Base-by-base conservation (phyloP, 2,888 invertebrate genomes). In the Salticus scenicus region DNA sequence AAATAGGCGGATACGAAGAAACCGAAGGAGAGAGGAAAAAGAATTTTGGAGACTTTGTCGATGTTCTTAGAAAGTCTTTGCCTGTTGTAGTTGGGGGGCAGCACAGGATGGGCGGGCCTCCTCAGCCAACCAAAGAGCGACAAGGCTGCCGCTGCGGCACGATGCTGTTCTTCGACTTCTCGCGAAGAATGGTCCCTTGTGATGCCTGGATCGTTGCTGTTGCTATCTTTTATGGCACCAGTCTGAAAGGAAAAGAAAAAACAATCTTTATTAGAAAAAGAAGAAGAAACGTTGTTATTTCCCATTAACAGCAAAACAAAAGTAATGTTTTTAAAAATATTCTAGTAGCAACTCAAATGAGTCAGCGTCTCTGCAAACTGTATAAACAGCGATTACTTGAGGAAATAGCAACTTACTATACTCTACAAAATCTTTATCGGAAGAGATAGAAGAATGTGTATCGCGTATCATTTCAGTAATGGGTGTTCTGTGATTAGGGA, bases 1-100 rank as follows among this genome's bases (percentile, higher is more conserved):
- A 97, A 97, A 94, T 97, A 97, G 93, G 96, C 97, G 92, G 96
- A 95, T 90, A 97, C 94, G 93, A 97, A 97, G 91, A 97, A 94
- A 91, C 96, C 95, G 92, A 96, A 97, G 91, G 97, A 96, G 90
- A 96, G 94, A 90, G 97, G 97, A 93, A 97, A 97, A 90, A 96
- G 96, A 92, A 97, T 96, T 92, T 97, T 94, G 88, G 97, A 97
- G 91, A 97, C 97, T 90, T 97, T 97, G 93, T 97, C 97, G 92
- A 97, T 97, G 87, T 97, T 97, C 93, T 97, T 97, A 90, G 97
- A 97, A 90, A 97, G 73, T 47, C 88, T 97, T 47, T 85, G 86
- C 1, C 86, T 24, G 63, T 72, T 78, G 63, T 74, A 73, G 47
- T 73, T 75, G 5, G 71, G 66, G 66, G 96, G 96, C 24, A 87